Evolutionary conservation across 2,888 invertebrate genomes (phyloP), one percentile per base, ranked within the genome.

Genomic region (Chirona hameri): DNA sequence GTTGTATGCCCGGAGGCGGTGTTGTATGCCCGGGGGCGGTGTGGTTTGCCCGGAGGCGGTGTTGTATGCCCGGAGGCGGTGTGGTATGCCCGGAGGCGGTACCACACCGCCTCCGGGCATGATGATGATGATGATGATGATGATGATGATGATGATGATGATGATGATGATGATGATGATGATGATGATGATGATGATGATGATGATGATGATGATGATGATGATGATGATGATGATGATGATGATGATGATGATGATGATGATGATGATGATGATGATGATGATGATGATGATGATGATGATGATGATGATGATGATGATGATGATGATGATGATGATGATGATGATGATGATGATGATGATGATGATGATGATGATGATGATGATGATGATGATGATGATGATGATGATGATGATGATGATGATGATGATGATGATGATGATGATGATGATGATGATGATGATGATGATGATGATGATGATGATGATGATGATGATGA

Each of bases 401-500:
- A 79, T 29, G 31, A 21, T 29, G 31, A 79, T 29, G n/a, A n/a
- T 79, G 79, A 79, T 29, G 79, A 29, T 79, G 79, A 79, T 29
- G 31, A 21, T n/a, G 31, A 79, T 29, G n/a, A n/a, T 79, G 79
- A 79, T 79, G 79, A n/a, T 65, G 65, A 65, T 65, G 65, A 65
- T 65, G 65, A 65, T 65, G 65, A 65, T 65, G 65, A 65, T 65
- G 65, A 65, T 65, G 65, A 65, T 65, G 65, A 65, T 79, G 79
- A 79, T 29, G n/a, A 79, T 79, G 79, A 79, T 29, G 65, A 65
- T 65, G 65, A 65, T 65, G 65, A 65, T 65, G 65, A 65, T 65
- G 65, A 65, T 65, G 65, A 65, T 65, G 65, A 65, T 65, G 65
- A 65, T 65, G 65, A 65, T 65, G 65, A 65, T 65, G 65, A 65